A percentile compares a stretch with the other conserved stretches of the same genome.
Evolutionary conservation across 2,888 invertebrate genomes (phyloP).

Genomic region (Conus canariensis): DNA sequence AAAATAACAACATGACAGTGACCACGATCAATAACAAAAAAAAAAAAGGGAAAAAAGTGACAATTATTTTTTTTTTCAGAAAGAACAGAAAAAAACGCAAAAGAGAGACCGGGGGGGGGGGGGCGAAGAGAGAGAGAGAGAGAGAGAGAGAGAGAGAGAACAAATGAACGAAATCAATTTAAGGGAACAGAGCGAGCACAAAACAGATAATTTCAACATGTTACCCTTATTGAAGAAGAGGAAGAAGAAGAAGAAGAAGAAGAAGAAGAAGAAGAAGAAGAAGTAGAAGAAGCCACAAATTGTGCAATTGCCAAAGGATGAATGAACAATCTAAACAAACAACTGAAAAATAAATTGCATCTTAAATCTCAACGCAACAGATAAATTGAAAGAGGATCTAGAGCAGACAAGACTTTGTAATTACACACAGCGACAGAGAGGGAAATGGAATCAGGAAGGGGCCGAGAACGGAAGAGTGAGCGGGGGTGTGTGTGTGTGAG

Average conservation of each 20-base stretch:
- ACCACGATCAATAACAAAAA: background rate
- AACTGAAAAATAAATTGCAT: too few relatives aligned
- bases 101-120: background rate
- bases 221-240: background rate
- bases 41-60: background rate
- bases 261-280: background rate
- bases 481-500: background rate
- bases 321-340: background rate
- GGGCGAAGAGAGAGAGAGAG: background rate
- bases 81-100: background rate
- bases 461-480: background rate
- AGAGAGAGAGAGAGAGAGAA: background rate
- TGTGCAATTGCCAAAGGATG: background rate
- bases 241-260: background rate
- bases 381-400: background rate
- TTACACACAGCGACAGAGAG: background rate
- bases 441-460: background rate
- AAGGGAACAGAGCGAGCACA: background rate
- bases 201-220: background rate
- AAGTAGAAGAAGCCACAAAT: background rate
- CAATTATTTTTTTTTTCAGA: background rate
- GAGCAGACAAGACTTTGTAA: background rate
- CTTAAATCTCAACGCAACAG: background rate
- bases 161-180: background rate
- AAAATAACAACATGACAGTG: background rate